Base-by-base conservation (phyloP, 1,140 invertebrate species). In the Spodoptera frugiperda region DNA sequence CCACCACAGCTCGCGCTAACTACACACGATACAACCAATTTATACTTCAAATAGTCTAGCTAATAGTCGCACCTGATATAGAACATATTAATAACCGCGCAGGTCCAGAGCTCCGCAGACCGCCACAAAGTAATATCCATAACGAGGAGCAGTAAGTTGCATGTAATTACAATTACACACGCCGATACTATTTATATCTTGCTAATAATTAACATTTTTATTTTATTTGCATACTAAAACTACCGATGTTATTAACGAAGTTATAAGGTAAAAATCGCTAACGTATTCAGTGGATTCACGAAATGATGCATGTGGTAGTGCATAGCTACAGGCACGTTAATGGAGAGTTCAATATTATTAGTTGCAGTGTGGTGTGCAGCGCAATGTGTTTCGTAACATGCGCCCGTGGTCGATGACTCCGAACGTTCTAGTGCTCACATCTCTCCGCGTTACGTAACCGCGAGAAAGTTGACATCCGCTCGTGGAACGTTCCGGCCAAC, bases 391-490 rank as follows among this genome's bases (percentile, higher is more conserved):
- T 92, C 90, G 91, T 92, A 93, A 94, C 87, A 85, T 82, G 80
- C 76, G 76, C 63, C 84, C 84, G 89, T 94, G 92, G 92, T 94
- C 92, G 92, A 92, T 92, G 92, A 93, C 92, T 89, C 83, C 91
- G 90, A 92, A 92, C 87, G 88, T 92, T 92, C 90, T 89, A 93
- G 92, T 89, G 89, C 79, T 72, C 77, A 76, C 89, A 91, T 91
- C 90, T 92, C 87, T 88, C 88, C 79, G 86, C 70, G 84, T 93
- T 94, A 89, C 90, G 91, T 91, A 94, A 94, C 84, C 73, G 85
- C 91, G 90, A 89, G 92, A 94, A 94, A 94, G 92, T 92, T 91
- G 92, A 91, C 90, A 90, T 92, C 86, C 86, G 83, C 81, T 65
- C 71, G 81, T 78, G 77, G 76, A 79, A 72, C 78, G 80, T 78